phyloP scores from a whole-genome alignment of 2,113 vertebrate genomes.

The Asarcornis scutulata region DNA sequence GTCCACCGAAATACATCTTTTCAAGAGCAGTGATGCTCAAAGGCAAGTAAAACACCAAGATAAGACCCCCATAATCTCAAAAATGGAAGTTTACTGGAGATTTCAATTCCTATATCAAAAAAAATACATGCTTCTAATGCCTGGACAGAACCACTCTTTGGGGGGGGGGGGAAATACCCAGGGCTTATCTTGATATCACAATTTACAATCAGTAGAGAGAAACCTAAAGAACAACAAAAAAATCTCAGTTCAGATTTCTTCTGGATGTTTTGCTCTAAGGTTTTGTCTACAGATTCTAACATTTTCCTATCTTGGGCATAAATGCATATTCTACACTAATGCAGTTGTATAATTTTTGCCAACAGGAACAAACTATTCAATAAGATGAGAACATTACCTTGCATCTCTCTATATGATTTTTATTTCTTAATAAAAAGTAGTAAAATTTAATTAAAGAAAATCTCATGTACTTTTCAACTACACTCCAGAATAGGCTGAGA shows the following conservation, averaged over 20 bases:
- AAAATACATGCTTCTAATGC: fast-evolving
- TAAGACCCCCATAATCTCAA: not conserved
- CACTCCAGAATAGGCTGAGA: not conserved
- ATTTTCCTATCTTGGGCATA: not conserved
- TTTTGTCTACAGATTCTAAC: not conserved
- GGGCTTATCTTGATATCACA: not conserved
- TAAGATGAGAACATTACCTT: not conserved
- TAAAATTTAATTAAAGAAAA: not conserved
- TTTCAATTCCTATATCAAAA: not conserved
- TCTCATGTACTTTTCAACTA: not conserved
- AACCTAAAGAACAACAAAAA: not conserved
- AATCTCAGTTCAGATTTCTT: not conserved
- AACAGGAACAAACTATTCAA: not conserved
- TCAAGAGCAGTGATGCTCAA: not conserved
- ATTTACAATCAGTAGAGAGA: not conserved
- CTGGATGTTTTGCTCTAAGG: not conserved
- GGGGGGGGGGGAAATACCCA: fast-evolving
- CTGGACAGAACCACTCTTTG: not conserved
- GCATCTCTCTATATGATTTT: not conserved
- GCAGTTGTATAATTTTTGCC: not conserved
- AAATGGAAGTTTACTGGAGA: not conserved
- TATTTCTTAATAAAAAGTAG: not conserved
- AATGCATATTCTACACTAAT: not conserved
- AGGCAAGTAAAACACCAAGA: not conserved
- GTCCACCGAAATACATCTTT: not conserved